Evolutionary conservation across 2,888 invertebrate genomes (phyloP).

Genomic region (Diploptera punctata): DNA sequence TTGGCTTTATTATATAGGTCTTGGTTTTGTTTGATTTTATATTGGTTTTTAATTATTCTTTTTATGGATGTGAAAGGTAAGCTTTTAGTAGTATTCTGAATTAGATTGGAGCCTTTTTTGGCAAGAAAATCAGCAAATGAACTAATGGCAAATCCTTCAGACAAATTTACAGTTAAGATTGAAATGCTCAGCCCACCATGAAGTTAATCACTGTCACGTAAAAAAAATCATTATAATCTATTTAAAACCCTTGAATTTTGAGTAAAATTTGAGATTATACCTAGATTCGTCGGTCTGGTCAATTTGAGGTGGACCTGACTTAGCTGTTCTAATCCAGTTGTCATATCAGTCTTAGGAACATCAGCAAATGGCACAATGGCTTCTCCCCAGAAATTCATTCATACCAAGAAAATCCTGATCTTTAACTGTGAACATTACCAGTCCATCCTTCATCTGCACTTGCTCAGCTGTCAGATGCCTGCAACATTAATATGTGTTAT

Average conservation of each 20-base stretch:
- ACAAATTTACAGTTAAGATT: too few relatives aligned
- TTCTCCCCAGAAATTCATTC: slow-evolving; percentile 95
- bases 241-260: slow-evolving; percentile 16
- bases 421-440: slow-evolving; percentile 90
- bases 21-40: too few relatives aligned
- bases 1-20: too few relatives aligned
- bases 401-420: slow-evolving; percentile 95
- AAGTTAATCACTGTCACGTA: too few relatives aligned
- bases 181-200: too few relatives aligned
- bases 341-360: slow-evolving; percentile 67
- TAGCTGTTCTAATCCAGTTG: slow-evolving; percentile 62
- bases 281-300: slow-evolving; percentile 70
- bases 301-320: slow-evolving; percentile 78
- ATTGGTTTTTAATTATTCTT: too few relatives aligned
- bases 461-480: slow-evolving; percentile 78
- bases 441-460: slow-evolving; percentile 68
- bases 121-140: too few relatives aligned
- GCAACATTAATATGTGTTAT: too few relatives aligned
- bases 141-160: too few relatives aligned
- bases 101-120: too few relatives aligned
- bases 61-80: too few relatives aligned
- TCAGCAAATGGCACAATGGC: slow-evolving; percentile 85
- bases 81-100: too few relatives aligned
- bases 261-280: slow-evolving; percentile 56
- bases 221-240: background rate